Evolutionary conservation across 2,113 vertebrate genomes (phyloP), one percentile per base, ranked within the genome.

Genomic region (Heterocephalus glaber): DNA sequence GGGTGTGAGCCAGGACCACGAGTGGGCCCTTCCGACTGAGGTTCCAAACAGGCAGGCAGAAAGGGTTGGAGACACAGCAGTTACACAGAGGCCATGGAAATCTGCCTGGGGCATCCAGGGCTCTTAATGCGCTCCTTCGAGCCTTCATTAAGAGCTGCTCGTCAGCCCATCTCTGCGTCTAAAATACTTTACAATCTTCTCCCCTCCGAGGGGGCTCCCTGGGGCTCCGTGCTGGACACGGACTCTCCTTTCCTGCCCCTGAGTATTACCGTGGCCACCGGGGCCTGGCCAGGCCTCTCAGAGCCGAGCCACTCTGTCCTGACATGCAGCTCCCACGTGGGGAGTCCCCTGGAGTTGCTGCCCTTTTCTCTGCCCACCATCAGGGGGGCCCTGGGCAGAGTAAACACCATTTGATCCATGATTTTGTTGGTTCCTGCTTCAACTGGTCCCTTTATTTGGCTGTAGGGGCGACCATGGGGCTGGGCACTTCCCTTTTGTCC

Each of bases 331-430:
- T 70, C 33, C 44, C 68, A 22, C 9, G 7, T 1, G 44, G 44
- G 41, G 30, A 52, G 60, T 47, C 74, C 49, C 38, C 1, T 0
- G 6, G 38, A 54, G 8, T 19, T 35, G 22, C 14, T 49, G 10
- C 7, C 8, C 12, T 66, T 6, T 2, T 13, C 35, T 65, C n/a
- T 14, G 35, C 33, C 11, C 7, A 7, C 47, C 0, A 0, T 26
- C 38, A 47, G 22, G 56, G 22, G 56, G 66, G 9, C 54, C 13
- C 52, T 0, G 2, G 63, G 41, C n/a, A n/a, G 47, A 85, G 60
- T n/a, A 4, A 16, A n/a, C 2, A 1, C 58, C 20, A 20, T 7
- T 49, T 8, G 68, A 66, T 7, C 56, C 38, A 30, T 10, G 24
- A 6, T 26, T 44, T 3, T 30, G 2, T 33, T 12, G 19, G 16